Base-by-base conservation (phyloP, 2,888 invertebrate genomes). In the Scaptomyza caliginosa region DNA sequence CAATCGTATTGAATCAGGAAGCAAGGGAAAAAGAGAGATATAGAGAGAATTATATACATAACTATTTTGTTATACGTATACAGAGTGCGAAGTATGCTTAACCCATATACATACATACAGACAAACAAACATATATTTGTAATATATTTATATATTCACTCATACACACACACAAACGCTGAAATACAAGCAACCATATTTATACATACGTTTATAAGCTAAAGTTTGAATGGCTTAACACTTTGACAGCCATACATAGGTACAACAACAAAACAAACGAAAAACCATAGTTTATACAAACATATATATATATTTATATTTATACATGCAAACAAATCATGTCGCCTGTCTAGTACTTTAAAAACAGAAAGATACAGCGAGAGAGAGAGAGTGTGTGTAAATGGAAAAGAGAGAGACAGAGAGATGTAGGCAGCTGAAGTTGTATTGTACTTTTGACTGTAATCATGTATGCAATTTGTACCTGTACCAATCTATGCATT, bases 31-130 rank as follows among this genome's bases (percentile, higher is more conserved):
- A 17, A 36, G 39, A 23, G 7, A 46, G 3, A 38, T 10, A 34
- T 7, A 55, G 21, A 26, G 42, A 26, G 5, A 38, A 36, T 49
- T 3, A 65, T 30, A 55, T 11, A 70, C 13, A 55, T 34, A 73
- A 67, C 74, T 81, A 82, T 84, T 80, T 84, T 84, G 78, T 80
- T 76, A 59, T 74, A 57, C 52, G 50, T 84, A 76, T 84, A 84
- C 70, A 83, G 40, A 57, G 45, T 56, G 50, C 66, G 59, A 28
- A 48, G 26, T 59, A 74, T 70, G 55, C 67, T 64, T 74, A 82
- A 58, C 58, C 59, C 57, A 73, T 63, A 79, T 57, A 58, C 46
- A 74, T 45, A 40, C 11, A 70, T 8, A 60, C 55, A 79, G 55
- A 58, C 46, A 74, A 42, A 40, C 11, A 70, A 10, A 60, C 55